Evolutionary conservation across 2,113 vertebrate genomes (phyloP), one percentile per base, ranked within the genome.

Genomic region (Larimichthys polyactis): DNA sequence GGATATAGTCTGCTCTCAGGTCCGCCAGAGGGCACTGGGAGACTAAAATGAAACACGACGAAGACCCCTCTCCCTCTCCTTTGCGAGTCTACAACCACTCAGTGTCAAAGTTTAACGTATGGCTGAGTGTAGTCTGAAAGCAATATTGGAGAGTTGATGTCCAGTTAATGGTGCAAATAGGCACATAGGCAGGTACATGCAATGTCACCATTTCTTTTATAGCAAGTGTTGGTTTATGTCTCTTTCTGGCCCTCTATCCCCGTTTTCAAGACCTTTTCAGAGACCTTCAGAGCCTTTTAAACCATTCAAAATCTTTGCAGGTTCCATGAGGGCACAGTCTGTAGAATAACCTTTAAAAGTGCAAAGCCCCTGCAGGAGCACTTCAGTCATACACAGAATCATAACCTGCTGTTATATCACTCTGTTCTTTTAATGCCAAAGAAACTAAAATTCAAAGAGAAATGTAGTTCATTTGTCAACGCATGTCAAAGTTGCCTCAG

Each of bases 1-100:
- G 59, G 65, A 67, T 77, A 52, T 67, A 0, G 32, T 15, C 84
- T 73, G 79, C 71, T 82, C 75, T 52, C 63, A 84, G 64, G 66
- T 58, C 83, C 72, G 48, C 86, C 83, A 89, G 87, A 92, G 91
- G 87, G 69, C 89, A 86, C 60, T 57, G 24, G 69, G 75, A 80
- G 58, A 55, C 75, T 82, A 51, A 78, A 91, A 87, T 81, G 65
- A 83, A 83, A 77, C 46, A 63, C 3, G 49, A 78, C 62, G 67
- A 77, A 80, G 82, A 51, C 63, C 60, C 54, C 19, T 12, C 55
- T 3, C 29, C 57, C 58, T 67, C 59, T 59, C 52, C 11, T 8
- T 49, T 62, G 27, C 27, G n/a, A 77, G 70, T 68, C 72, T 49
- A 40, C 78, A 27, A 58, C 65, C 29, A 57, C 51, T 78, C 62